Percentiles rank a stretch among this genome's conserved stretches.
phyloP scores from a whole-genome alignment of 2,888 invertebrate genomes.

The Leptinotarsa haldemani region DNA sequence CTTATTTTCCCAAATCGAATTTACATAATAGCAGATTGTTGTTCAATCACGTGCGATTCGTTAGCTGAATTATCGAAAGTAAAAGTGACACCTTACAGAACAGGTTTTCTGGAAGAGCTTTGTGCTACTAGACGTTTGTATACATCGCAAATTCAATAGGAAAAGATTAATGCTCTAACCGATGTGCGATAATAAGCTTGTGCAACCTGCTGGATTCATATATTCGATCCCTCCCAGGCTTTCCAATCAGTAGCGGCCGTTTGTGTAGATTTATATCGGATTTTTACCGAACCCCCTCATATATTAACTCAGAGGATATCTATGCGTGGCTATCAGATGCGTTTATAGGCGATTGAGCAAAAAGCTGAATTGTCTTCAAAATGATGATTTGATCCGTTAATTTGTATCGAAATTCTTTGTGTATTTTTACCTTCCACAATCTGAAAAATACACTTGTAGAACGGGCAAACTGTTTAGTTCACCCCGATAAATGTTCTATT shows the following conservation, averaged over 20 bases:
- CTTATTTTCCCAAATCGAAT: slow-evolving; percentile 7
- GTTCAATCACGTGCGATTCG: neutral
- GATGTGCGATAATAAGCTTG: slow-evolving; percentile 33
- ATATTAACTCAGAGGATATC: neutral
- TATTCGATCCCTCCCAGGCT: neutral
- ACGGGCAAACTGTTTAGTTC: no score
- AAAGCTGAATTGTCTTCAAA: no score
- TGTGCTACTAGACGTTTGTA: slow-evolving; percentile 30
- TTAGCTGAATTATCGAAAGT: slow-evolving; percentile 30
- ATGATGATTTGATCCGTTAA: no score
- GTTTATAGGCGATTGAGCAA: neutral
- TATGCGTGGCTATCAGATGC: neutral
- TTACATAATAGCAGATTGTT: slow-evolving; percentile 13
- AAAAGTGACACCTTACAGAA: slow-evolving; percentile 29
- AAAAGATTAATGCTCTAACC: slow-evolving; percentile 30
- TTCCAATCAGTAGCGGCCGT: neutral
- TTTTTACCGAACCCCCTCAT: neutral
- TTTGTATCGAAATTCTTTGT: no score
- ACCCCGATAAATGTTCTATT: no score
- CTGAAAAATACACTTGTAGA: no score
- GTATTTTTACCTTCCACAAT: no score
- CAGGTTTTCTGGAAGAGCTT: slow-evolving; percentile 35
- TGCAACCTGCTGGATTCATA: slow-evolving; percentile 26
- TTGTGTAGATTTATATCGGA: neutral
- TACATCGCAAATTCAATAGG: slow-evolving; percentile 30